phyloP scores from a whole-genome alignment of 2,888 invertebrate genomes.

The Hanleya hanleyi region DNA sequence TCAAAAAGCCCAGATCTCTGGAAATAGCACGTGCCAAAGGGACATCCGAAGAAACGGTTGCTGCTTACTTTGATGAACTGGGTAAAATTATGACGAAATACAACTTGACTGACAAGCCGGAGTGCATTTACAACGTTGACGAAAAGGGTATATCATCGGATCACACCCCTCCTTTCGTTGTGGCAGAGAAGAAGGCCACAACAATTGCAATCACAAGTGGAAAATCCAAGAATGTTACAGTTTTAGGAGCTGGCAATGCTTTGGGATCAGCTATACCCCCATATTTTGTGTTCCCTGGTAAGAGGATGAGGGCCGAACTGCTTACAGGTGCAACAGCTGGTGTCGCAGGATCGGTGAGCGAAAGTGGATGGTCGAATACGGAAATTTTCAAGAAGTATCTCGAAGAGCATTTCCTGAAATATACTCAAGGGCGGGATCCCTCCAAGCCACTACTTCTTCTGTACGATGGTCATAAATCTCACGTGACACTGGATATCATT shows the following conservation, averaged over 20 bases:
- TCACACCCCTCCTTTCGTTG: no score
- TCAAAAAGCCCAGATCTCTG: no score
- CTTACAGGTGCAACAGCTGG: slow-evolving; percentile 23
- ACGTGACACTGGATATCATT: slow-evolving; percentile 40
- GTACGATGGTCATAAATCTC: slow-evolving; percentile 42
- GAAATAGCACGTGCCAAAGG: no score
- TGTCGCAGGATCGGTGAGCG: slow-evolving; percentile 35
- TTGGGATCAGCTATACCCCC: slow-evolving; percentile 42
- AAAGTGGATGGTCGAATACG: slow-evolving; percentile 24
- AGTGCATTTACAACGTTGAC: no score
- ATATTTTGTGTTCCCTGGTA: slow-evolving; percentile 39
- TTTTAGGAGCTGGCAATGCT: slow-evolving; percentile 45
- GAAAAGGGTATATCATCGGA: no score
- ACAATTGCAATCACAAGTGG: no score
- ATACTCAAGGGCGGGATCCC: slow-evolving; percentile 22
- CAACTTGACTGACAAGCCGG: no score
- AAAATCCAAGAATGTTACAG: no score
- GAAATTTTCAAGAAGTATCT: slow-evolving; percentile 40
- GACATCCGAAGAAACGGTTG: no score
- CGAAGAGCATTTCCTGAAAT: slow-evolving; percentile 40
- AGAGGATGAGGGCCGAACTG: slow-evolving; percentile 20
- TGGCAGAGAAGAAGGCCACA: no score
- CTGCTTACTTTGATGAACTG: no score
- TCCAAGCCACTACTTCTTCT: slow-evolving; percentile 36
- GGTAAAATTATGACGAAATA: no score